phyloP scores from a whole-genome alignment of 2,113 vertebrate genomes.

The Delphinapterus leucas region DNA sequence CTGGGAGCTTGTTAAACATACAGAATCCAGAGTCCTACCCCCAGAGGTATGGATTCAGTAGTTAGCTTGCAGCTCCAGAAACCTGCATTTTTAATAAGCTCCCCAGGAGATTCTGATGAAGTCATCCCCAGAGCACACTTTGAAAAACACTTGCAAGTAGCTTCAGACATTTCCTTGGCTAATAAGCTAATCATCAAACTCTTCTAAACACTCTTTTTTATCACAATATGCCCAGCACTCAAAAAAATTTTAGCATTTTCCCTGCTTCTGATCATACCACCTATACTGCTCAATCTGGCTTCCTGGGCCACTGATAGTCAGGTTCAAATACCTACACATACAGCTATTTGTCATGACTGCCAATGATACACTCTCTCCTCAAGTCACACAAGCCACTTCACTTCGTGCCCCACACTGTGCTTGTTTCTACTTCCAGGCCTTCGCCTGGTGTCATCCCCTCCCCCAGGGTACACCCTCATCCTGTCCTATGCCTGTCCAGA shows the following conservation, averaged over 20 bases:
- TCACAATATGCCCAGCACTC: not conserved
- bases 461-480: not conserved
- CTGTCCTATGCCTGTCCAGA: not conserved
- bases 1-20: slow-evolving; percentile 14
- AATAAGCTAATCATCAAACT: slow-evolving; percentile 15
- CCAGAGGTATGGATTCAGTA: not conserved
- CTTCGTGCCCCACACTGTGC: not conserved
- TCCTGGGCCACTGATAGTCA: not conserved
- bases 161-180: slow-evolving; percentile 14
- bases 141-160: not conserved
- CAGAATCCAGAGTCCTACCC: slow-evolving; percentile 13
- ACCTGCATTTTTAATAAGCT: slow-evolving; percentile 36
- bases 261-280: not conserved
- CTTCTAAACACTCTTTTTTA: not conserved
- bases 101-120: not conserved
- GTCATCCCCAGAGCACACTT: not conserved
- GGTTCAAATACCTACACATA: not conserved
- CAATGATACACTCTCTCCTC: not conserved
- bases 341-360: not conserved
- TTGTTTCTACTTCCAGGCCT: not conserved
- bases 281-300: not conserved
- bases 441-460: not conserved
- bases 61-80: slow-evolving; percentile 24
- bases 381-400: not conserved
- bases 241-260: not conserved